Evolutionary conservation across 2,113 vertebrate genomes (phyloP).

Genomic region (Crotalus horridus): DNA sequence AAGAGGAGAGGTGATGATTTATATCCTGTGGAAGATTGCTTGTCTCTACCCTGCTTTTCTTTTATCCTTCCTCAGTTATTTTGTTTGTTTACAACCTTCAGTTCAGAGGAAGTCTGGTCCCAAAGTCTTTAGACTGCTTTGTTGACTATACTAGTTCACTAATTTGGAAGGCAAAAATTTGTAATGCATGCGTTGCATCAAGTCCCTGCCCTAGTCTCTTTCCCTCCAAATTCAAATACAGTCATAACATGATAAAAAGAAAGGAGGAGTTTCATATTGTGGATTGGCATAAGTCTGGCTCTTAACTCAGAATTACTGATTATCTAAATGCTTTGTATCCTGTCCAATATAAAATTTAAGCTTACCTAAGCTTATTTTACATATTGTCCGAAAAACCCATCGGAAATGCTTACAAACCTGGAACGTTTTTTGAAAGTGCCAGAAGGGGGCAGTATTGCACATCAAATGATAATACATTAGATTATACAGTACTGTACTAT

Average conservation of each 20-base stretch:
- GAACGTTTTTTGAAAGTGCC: background rate
- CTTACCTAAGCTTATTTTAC: background rate
- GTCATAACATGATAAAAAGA: background rate
- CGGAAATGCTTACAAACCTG: background rate
- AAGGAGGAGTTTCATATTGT: background rate
- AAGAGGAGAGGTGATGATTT: background rate
- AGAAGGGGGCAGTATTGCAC: constrained; percentile 48
- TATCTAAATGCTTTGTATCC: background rate
- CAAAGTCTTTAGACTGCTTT: background rate
- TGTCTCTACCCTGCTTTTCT: background rate
- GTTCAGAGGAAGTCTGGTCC: background rate
- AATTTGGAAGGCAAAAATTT: background rate
- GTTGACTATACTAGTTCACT: background rate
- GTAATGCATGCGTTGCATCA: background rate
- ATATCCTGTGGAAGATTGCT: background rate
- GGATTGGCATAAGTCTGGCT: background rate
- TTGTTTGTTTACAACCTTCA: background rate
- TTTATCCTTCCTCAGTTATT: background rate
- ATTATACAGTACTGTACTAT: background rate
- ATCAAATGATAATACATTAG: background rate
- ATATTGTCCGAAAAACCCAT: background rate
- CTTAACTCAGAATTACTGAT: background rate
- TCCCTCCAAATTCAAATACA: background rate
- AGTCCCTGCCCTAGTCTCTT: background rate
- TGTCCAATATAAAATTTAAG: background rate